Base-by-base conservation (phyloP, 2,888 invertebrate genomes). In the Parascotia fuliginaria region DNA sequence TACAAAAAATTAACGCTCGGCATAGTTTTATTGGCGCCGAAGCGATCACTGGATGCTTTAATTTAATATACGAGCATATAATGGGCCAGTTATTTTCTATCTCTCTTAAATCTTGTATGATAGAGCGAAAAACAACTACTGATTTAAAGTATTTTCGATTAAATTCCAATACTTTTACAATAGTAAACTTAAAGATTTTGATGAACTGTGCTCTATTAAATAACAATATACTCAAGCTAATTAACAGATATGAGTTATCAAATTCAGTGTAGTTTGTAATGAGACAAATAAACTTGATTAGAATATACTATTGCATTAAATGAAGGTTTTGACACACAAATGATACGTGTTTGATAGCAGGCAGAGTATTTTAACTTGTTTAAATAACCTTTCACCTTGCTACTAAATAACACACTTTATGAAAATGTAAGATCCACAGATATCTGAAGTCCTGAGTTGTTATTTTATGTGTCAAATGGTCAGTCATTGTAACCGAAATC, bases 21-120 rank as follows among this genome's bases (percentile, higher is more conserved):
- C 68, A 72, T 64, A 70, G 70, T 85, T 83, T 85, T 85, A 85
- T 83, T 84, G 80, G 81, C 75, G 73, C 65, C 70, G 70, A 60
- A 70, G 74, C 80, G 77, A 79, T 79, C 73, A 78, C 73, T 75
- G 74, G 72, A 77, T 79, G 78, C 80, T 83, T 81, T 77, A 80
- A 79, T 81, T 81, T 80, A 79, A 83, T 81, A 79, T 76, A 77
- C 70, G 74, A 75, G 66, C 71, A 70, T 63, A 70, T 72, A 63
- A 73, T 66, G 62, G 65, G 60, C 67, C 65, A 52, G 61, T 63
- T 63, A 54, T 60, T 50, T 43, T 60, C 62, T 51, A 55, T 70
- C 70, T 57, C 71, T 65, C 56, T 73, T 66, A 60, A 53, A 54
- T 44, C 29, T 47, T 37, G 44, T 60, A 42, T 43, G 69, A 56